Evolutionary conservation across 1,140 invertebrate genomes (phyloP), one percentile per base, ranked within the genome.

Genomic region (Zaprionus ornatus): DNA sequence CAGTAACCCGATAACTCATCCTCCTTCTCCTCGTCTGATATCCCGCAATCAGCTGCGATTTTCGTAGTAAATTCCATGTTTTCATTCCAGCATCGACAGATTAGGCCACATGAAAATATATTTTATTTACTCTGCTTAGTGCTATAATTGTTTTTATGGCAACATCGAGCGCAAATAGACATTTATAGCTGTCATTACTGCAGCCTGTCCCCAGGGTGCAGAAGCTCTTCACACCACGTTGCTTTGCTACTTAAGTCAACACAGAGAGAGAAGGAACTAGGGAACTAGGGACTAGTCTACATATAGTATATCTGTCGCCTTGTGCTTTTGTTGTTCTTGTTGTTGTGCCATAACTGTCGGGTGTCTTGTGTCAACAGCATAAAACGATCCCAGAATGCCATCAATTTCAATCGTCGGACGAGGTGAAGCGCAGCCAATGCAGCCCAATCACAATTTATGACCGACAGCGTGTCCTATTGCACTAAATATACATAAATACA

Each of bases 381-480:
- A 40, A 67, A 66, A 65, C 54, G 40, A 45, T 45, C 59, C 60
- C 63, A 35, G 73, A 67, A 73, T 67, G 70, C 70, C 82, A 85
- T 72, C 85, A 81, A 86, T 85, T 77, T 86, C 64, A 78, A 74
- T 78, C 72, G 60, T 29, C 32, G 61, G 25, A 25, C 32, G 61
- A 63, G 61, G 61, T 63, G 52, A 66, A 45, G 27, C 21, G 63
- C 62, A 66, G 13, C 15, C 37, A 40, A 27, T 70, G 60, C 19
- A 64, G 66, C 27, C 48, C 68, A 64, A 78, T 79, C 75, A 73
- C 74, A 87, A 87, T 79, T 68, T 71, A 82, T 74, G 83, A 57
- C 23, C 63, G 52, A 25, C 79, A 73, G 74, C 61, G 79, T 79
- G 80, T 62, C 62, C 66, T 35, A 83, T 67, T 70, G 81, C 75